Evolutionary conservation across 2,888 invertebrate genomes (phyloP).

Genomic region (Drosophila borborema): DNA sequence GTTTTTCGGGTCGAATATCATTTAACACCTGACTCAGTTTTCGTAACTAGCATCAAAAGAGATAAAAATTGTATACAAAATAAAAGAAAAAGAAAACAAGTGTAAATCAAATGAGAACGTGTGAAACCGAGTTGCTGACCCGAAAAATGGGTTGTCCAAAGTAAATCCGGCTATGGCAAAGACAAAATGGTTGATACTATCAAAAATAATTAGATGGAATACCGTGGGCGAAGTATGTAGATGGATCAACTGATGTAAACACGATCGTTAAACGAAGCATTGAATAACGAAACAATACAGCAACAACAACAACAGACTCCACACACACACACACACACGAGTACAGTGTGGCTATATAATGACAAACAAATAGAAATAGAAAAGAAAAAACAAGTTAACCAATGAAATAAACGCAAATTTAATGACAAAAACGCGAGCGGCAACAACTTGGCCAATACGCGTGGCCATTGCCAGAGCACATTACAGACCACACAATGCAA

Average conservation of each 20-base stretch:
- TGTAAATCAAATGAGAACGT: slow-evolving; percentile 7
- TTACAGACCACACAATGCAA: slow-evolving; percentile 47
- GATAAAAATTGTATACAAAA: not conserved
- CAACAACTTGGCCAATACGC: slow-evolving; percentile 77
- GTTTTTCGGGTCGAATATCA: slow-evolving; percentile 8
- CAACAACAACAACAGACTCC: not conserved
- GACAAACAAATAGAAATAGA: slow-evolving; percentile 53
- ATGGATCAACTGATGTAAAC: slow-evolving; percentile 69
- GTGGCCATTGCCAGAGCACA: slow-evolving; percentile 60
- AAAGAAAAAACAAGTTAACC: slow-evolving; percentile 75
- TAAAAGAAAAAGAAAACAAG: not conserved
- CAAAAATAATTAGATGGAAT: slow-evolving; percentile 50
- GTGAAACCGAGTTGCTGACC: not conserved
- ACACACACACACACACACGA: slow-evolving; percentile 20
- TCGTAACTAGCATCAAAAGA: not conserved
- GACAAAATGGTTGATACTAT: slow-evolving; percentile 40
- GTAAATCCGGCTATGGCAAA: slow-evolving; percentile 2
- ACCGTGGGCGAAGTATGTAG: slow-evolving; percentile 64
- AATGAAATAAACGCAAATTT: slow-evolving; percentile 81
- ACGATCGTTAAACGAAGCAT: slow-evolving; percentile 72
- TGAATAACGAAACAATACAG: slow-evolving; percentile 61
- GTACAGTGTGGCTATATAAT: slow-evolving; percentile 4
- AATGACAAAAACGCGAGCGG: slow-evolving; percentile 75
- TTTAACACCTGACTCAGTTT: slow-evolving; percentile 3
- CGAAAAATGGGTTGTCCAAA: slow-evolving; percentile 31